Base-by-base conservation (phyloP, 2,113 vertebrate species). In the Tachysurus fulvidraco region DNA sequence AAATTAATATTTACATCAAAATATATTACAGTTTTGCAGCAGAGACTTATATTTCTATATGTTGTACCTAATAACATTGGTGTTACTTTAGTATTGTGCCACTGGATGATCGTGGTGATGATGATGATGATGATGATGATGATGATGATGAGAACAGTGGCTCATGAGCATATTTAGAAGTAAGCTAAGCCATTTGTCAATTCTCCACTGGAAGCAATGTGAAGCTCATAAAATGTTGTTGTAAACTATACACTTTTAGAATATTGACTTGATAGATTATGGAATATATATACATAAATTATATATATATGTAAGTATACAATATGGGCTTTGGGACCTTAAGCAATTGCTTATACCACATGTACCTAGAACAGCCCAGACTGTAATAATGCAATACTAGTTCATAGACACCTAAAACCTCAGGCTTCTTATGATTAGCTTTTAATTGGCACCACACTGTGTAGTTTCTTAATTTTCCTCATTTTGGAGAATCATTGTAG, bases 391-490 rank as follows among this genome's bases (percentile, higher is more conserved):
- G 54, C 13, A 14, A 52, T 67, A 46, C 50, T 30, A n/a, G 67
- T 76, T 76, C 57, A 36, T 50, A 0, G 36, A 73, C 65, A 85
- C 19, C 46, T 52, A 50, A 85, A 52, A 52, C 71, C 41, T 76
- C 1, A 65, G 44, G 19, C 44, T 44, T 14, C 44, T 54, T 23
- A 23, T 77, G 71, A 74, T 77, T 46, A 30, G 36, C n/a, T 62
- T 84, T 77, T 62, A 85, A 64, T 62, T 85, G 23, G 71, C 11
- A 84, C 71, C 2, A 52, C 55, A 85, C 60, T 84, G n/a, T 59
- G 54, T 73, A 85, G 57, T 85, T 62, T 30, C 25, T 84, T 79
- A 67, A 79, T 85, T 85, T 79, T 79, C 28, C 16, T 67, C 30
- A 41, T 85, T 85, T 78, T 50, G n/a, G 44, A 80, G 50, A 80